Conservation (phyloP, 2,888 invertebrate genomes). For the Neuroscelio doddi region DNA sequence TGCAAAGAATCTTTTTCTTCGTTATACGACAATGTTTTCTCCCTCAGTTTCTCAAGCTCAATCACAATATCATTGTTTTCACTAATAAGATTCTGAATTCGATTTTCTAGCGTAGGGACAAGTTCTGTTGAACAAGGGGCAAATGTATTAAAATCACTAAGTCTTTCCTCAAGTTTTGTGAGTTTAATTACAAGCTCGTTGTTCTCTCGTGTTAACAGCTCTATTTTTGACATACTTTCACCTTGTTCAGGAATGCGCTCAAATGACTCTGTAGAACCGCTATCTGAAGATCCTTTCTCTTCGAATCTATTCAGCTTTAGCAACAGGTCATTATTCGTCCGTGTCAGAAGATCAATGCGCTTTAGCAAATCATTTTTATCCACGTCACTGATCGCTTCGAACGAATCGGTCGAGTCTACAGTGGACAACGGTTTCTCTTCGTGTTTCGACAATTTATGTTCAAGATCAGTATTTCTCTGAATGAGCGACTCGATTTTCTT, state of each 20-base stretch:
- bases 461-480: conserved; percentile 61
- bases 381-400: conserved; percentile 60
- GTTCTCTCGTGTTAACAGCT: conserved; percentile 61
- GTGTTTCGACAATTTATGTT: conserved; percentile 59
- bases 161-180: conserved; percentile 61
- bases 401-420: conserved; percentile 63
- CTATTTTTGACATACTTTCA: conserved; percentile 56
- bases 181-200: conserved; percentile 62
- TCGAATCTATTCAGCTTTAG: conserved; percentile 62
- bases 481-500: conserved; percentile 62
- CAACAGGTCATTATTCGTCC: conserved; percentile 61
- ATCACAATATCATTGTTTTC: conserved; percentile 55
- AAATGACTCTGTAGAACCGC: conserved; percentile 69
- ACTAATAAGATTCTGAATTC: conserved; percentile 25
- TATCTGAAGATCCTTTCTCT: conserved; percentile 67
- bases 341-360: conserved; percentile 61
- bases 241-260: conserved; percentile 64
- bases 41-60: conserved; percentile 54
- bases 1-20: conserved; percentile 67
- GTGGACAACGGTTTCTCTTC: conserved; percentile 59
- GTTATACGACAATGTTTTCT: conserved; percentile 33
- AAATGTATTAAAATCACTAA: conserved; percentile 42
- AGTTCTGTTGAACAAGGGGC: conserved; percentile 1
- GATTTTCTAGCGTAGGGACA: conserved; percentile 20
- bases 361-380: conserved; percentile 61